Base-by-base conservation (phyloP, 2,113 vertebrate species). In the Pygoscelis adeliae region DNA sequence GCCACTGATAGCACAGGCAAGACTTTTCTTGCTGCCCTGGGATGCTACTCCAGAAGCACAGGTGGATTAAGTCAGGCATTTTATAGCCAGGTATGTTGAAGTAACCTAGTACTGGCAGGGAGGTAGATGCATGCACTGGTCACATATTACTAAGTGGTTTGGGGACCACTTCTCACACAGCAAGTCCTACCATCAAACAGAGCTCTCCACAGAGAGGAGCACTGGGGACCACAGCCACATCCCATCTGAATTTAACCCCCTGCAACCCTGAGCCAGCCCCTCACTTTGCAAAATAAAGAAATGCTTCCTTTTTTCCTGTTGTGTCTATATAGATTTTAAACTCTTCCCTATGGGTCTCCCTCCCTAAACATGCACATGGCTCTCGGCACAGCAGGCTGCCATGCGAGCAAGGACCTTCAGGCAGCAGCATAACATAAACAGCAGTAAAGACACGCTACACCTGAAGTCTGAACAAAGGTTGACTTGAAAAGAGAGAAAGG, bases 361-460 rank as follows among this genome's bases (percentile, higher is more conserved):
- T 91, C 50, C 70, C 29, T 3, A 36, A 42, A 38, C 25, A 4
- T 0, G 2, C 2, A 1, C 34, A 13, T 0, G 4, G 62, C 58
- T 79, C 77, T 55, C 36, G 70, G 82, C 65, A 59, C 44, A 23
- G 26, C 27, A 26, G 63, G 38, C 42, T 80, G 89, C 71, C 42
- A 13, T 2, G 23, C 2, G 5, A 53, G 13, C 1, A 1, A 82
- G 46, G 76, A 42, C 79, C 85, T 83, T 50, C 42, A 70, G 82
- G 76, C 58, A 61, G 49, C 36, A 70, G 50, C 50, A 12, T 7
- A 66, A 42, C 40, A 30, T 8, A 13, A 80, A 34, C 38, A 47
- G 46, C 71, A 18, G 10, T 5, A 52, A 81, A 67, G 89, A 32
- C 22, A 27, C 17, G 4, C 49, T 6, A 1, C 0, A 2, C 63